These are phyloP conservation scores for Matsumurasca onukii DNA, from an alignment of 1,140 invertebrate species.

Conservation along the genomic window DNA sequence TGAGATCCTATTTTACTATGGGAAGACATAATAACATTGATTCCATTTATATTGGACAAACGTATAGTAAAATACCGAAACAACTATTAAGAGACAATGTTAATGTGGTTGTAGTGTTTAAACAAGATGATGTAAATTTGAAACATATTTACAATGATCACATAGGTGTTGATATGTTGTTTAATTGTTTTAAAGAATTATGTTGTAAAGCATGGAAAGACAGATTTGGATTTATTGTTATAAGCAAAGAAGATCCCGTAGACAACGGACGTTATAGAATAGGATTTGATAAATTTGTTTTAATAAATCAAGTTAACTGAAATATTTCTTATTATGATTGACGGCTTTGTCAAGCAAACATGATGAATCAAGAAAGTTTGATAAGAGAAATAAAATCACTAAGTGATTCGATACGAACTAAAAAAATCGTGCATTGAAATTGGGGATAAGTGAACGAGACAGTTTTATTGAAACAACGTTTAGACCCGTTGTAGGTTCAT, in stretches of 20 bases:
- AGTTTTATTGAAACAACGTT: constrained; percentile 31
- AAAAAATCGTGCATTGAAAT: constrained; percentile 32
- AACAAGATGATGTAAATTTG: constrained; percentile 48
- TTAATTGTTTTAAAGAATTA: constrained; percentile 17
- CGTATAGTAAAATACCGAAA: constrained; percentile 47
- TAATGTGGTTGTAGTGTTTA: constrained; percentile 48
- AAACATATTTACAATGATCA: constrained; percentile 49
- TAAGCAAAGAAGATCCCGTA: constrained; percentile 47
- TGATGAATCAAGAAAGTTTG: background rate
- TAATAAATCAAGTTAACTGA: background rate
- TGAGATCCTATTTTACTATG: constrained; percentile 46
- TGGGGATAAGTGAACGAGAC: constrained; percentile 27
- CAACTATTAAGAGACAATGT: constrained; percentile 48
- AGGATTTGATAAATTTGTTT: constrained; percentile 21
- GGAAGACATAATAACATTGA: constrained; percentile 46
- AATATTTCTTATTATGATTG: background rate
- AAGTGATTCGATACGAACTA: constrained; percentile 23
- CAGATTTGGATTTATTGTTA: constrained; percentile 45
- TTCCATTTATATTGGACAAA: constrained; percentile 49
- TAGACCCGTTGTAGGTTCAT: constrained; percentile 7
- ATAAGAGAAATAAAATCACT: constrained; percentile 13
- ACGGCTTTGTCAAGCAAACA: background rate
- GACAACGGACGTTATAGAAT: constrained; percentile 42
- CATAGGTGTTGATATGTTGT: constrained; percentile 37
- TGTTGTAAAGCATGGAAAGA: constrained; percentile 40